Conservation (phyloP, 2,888 invertebrate genomes). For the Reticulitermes lucifugus region DNA sequence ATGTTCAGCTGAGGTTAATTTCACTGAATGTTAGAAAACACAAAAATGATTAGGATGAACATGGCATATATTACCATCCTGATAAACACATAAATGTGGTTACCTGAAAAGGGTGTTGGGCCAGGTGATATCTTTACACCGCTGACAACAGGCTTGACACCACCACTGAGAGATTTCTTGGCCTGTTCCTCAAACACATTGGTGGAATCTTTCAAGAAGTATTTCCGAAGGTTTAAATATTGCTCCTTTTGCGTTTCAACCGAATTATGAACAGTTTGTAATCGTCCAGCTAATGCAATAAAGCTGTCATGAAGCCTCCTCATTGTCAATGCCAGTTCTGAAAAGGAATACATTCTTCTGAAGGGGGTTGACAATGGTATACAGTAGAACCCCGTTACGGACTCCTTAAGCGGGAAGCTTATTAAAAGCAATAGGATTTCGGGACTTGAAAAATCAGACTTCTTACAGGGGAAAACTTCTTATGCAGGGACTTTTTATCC, state of each 20-base stretch:
- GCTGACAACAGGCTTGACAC: constrained; percentile 52
- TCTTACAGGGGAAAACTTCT: no score
- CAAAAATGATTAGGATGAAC: no score
- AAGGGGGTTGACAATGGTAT: no score
- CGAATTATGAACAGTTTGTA: constrained; percentile 80
- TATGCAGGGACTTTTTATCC: no score
- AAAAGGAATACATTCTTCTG: constrained; percentile 54
- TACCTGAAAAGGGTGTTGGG: constrained; percentile 71
- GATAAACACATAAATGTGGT: background rate
- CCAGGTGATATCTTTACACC: constrained; percentile 68
- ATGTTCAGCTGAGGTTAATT: no score
- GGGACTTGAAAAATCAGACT: no score
- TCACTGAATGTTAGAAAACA: no score
- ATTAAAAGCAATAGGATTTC: no score
- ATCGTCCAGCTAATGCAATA: constrained; percentile 86
- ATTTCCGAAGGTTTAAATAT: constrained; percentile 83
- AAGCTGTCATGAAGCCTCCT: constrained; percentile 87
- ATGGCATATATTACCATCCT: no score
- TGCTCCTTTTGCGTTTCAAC: constrained; percentile 88
- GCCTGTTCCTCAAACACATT: constrained; percentile 76
- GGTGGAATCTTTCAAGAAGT: constrained; percentile 79
- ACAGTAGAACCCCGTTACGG: no score
- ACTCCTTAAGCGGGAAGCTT: no score
- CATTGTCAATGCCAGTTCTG: constrained; percentile 83
- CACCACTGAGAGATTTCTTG: constrained; percentile 29